Evolutionary conservation across 2,797 vertebrate genomes (phyloP), one percentile per base, ranked within the genome.

Genomic region (Malurus splendens): DNA sequence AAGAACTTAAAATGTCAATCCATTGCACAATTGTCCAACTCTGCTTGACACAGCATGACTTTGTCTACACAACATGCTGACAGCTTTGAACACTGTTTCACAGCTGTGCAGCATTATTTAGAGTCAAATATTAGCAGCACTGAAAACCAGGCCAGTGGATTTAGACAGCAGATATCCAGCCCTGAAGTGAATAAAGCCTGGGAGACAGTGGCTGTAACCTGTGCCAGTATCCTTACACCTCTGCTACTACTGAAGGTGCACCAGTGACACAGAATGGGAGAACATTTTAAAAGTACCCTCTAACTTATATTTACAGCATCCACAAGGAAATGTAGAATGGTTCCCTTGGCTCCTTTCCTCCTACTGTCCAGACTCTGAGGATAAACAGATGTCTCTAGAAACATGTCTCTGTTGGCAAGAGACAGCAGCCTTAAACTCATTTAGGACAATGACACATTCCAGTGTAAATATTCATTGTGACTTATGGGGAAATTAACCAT

Each of bases 361-460:
- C 42, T 51, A 15, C 65, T 42, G 24, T 71, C 50, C 82, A 80
- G 50, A 62, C 45, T 89, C 42, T 79, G 71, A 94, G 28, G 47
- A 93, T 73, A 94, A 93, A 91, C 87, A 92, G 84, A 90, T 72
- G 77, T 56, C 60, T 82, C 73, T 75, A 78, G 66, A 90, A 91
- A 83, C 62, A 72, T 0, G 10, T 72, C 60, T 22, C 60, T 86
- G 8, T 7, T 93, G 73, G 82, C 84, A 89, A 86, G 39, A 89
- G 67, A 54, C 48, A 76, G 52, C 54, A 74, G 64, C 44, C 71
- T 87, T 93, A 91, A 92, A 92, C 86, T 93, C 74, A 54, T 59
- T 86, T 82, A 88, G 56, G 87, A 94, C 87, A 94, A 91, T 79
- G 87, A 94, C 87, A 93, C 74, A 76, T 92, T 91, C 86, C 91